phyloP scores from a whole-genome alignment of 2,797 vertebrate genomes.

The Scleropages formosus region DNA sequence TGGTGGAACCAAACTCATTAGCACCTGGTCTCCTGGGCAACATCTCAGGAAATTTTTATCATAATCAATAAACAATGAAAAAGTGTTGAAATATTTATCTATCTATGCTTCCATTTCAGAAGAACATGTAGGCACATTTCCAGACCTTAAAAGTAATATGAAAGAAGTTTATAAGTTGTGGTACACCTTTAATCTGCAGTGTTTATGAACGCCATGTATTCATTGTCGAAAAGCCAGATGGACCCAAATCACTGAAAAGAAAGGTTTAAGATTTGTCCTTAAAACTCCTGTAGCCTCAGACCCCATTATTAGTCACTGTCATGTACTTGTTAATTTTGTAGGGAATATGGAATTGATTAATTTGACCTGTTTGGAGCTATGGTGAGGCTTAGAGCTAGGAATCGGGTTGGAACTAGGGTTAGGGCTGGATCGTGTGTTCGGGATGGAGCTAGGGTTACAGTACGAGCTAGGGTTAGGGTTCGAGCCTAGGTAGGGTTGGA shows the following conservation, averaged over 20 bases:
- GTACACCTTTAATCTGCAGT: conserved; percentile 78
- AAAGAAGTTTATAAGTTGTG: conserved; percentile 74
- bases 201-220: conserved; percentile 74
- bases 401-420: too few relatives aligned
- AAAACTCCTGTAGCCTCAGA: not conserved
- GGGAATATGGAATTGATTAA: too few relatives aligned
- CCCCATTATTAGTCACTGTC: too few relatives aligned
- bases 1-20: conserved; percentile 81
- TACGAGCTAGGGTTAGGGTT: too few relatives aligned
- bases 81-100: conserved; percentile 85
- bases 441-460: too few relatives aligned
- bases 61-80: conserved; percentile 83
- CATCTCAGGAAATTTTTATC: conserved; percentile 79
- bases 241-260: conserved; percentile 52
- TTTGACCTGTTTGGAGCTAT: too few relatives aligned
- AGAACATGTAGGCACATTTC: conserved; percentile 74
- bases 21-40: conserved; percentile 65
- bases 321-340: too few relatives aligned
- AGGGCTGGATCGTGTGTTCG: too few relatives aligned
- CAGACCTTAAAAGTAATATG: conserved; percentile 79
- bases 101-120: conserved; percentile 71
- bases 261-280: conserved; percentile 4
- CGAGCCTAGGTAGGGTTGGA: too few relatives aligned
- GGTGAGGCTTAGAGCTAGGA: too few relatives aligned
- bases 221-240: conserved; percentile 67